Percentiles rank a stretch among this genome's conserved stretches.
These are phyloP conservation scores for Pristiophorus japonicus DNA, from an alignment of 2,113 vertebrate genomes.

Conservation along the genomic window DNA sequence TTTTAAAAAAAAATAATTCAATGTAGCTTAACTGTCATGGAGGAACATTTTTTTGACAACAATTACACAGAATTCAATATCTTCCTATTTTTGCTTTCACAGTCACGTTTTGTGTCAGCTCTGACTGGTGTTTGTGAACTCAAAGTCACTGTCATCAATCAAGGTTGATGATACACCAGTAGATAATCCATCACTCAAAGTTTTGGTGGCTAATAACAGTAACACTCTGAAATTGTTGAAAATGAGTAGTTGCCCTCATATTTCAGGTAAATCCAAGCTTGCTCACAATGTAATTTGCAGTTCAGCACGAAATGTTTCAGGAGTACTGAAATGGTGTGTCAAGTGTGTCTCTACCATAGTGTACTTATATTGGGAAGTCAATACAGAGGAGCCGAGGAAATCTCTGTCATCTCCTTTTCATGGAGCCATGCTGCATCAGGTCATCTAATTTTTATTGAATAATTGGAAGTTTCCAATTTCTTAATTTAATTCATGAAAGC, in stretches of 20 bases:
- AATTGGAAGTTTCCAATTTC: background rate
- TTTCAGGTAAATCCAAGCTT: constrained; percentile 60
- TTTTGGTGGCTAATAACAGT: constrained; percentile 72
- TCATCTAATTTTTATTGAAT: background rate
- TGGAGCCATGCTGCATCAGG: background rate
- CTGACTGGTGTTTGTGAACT: constrained; percentile 73
- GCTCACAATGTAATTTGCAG: background rate
- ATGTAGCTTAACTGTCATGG: background rate
- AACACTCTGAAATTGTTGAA: constrained; percentile 68
- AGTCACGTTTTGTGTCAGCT: constrained; percentile 70
- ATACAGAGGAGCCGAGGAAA: background rate
- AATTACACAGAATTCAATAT: background rate
- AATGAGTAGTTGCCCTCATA: constrained; percentile 75
- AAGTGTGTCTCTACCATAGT: background rate
- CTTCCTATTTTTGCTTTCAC: constrained; percentile 39
- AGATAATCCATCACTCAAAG: constrained; percentile 74
- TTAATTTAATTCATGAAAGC: background rate
- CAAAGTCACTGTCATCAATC: constrained; percentile 69
- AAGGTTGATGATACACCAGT: constrained; percentile 71
- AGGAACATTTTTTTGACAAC: background rate
- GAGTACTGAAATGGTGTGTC: background rate
- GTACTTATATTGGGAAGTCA: background rate
- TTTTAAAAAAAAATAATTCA: background rate
- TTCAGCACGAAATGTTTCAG: background rate
- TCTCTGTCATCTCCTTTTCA: background rate